A percentile compares a stretch with the other conserved stretches of the same genome.
Conservation (phyloP, 2,888 invertebrate genomes). For the Antheraea assamensis region DNA sequence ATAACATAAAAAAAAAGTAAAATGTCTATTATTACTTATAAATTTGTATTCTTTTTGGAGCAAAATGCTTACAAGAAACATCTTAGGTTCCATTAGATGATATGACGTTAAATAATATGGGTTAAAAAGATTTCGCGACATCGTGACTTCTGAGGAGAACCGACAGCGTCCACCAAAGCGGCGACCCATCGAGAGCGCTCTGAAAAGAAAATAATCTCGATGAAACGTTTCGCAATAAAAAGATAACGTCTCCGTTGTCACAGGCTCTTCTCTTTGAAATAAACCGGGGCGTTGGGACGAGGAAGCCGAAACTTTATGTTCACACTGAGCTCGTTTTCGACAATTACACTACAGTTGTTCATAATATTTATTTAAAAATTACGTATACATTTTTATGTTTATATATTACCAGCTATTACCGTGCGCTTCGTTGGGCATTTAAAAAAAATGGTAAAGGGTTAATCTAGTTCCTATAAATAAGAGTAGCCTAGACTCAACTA, state of each 20-base stretch:
- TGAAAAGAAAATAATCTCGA: conserved; percentile 73
- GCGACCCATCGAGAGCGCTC: conserved; percentile 53
- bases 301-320: conserved; percentile 61
- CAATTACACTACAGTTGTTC: conserved; percentile 48
- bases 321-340: conserved; percentile 52
- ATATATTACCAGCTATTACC: too few relatives aligned
- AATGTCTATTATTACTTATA: conserved; percentile 31
- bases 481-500: too few relatives aligned
- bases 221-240: conserved; percentile 70
- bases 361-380: conserved; percentile 26
- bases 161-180: conserved; percentile 57
- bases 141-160: conserved; percentile 37
- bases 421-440: too few relatives aligned
- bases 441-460: too few relatives aligned
- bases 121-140: conserved; percentile 24
- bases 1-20: too few relatives aligned
- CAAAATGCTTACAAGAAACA: neutral
- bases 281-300: conserved; percentile 53
- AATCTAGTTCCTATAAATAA: too few relatives aligned
- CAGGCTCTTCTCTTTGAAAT: conserved; percentile 49
- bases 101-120: conserved; percentile 13
- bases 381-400: neutral
- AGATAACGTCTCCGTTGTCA: conserved; percentile 53
- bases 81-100: conserved; percentile 24
- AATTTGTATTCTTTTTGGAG: neutral